Conservation (phyloP, 35 echinoderm and acorn worm genomes). For the Acanthaster planci region DNA sequence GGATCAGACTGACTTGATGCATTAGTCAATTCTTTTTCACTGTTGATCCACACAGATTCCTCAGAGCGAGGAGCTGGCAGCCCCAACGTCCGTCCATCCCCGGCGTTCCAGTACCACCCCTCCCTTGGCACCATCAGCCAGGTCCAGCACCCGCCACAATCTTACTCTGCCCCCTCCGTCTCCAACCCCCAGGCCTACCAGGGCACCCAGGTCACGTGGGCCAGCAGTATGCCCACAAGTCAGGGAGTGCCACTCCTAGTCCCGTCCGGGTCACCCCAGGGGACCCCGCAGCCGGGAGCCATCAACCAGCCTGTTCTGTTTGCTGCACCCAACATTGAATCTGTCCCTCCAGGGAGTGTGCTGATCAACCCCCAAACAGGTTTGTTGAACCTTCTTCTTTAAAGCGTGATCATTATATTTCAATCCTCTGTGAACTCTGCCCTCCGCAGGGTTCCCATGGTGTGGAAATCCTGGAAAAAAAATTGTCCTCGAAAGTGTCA, state of each 20-base stretch:
- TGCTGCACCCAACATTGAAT: slow-evolving; percentile 87
- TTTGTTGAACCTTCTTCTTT: not conserved
- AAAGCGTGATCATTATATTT: too few species aligned
- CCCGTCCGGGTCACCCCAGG: slow-evolving; percentile 10
- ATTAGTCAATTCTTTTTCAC: too few species aligned
- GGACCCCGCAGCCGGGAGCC: slow-evolving; percentile 7
- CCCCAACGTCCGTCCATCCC: slow-evolving; percentile 43
- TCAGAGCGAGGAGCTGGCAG: slow-evolving; percentile 45
- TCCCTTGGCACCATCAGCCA: slow-evolving; percentile 48
- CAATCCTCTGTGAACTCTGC: not conserved
- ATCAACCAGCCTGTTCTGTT: slow-evolving; percentile 72
- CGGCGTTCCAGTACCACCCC: slow-evolving; percentile 42
- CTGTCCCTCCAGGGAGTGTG: slow-evolving; percentile 86
- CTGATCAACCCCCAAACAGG: slow-evolving; percentile 88
- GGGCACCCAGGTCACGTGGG: slow-evolving; percentile 62
- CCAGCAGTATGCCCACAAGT: slow-evolving; percentile 26
- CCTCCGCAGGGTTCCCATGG: too few species aligned
- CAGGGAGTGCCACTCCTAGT: slow-evolving; percentile 38
- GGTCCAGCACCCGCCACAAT: slow-evolving; percentile 9
- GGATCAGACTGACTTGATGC: too few species aligned
- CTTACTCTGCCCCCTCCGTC: slow-evolving; percentile 46
- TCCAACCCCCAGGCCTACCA: slow-evolving; percentile 47
- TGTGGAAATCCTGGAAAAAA: too few species aligned
- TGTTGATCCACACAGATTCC: slow-evolving; percentile 26
- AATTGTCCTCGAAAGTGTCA: too few species aligned